Percentiles rank a stretch among this genome's conserved stretches.
phyloP scores from a whole-genome alignment of 2,888 invertebrate genomes.

The Linnaemya vulpina region DNA sequence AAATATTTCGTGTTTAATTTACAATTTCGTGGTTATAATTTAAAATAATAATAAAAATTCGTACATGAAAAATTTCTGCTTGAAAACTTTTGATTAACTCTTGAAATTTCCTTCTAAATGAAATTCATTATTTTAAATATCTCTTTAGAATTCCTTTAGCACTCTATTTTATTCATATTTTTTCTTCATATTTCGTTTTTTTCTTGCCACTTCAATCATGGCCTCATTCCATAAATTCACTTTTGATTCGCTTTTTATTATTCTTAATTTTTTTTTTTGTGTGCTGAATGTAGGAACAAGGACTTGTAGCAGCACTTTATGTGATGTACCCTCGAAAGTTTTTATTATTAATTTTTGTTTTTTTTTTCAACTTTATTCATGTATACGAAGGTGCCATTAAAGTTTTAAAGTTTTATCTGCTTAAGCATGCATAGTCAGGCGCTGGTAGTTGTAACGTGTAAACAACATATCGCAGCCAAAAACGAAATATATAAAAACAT shows the following conservation, averaged over 20 bases:
- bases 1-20: constrained; percentile 1
- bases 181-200: constrained; percentile 39
- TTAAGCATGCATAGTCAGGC: constrained; percentile 41
- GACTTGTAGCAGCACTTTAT: background rate
- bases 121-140: constrained; percentile 60
- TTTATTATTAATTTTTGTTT: constrained; percentile 42
- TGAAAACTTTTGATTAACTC: constrained; percentile 43
- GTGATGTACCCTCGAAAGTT: constrained; percentile 67
- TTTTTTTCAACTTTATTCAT: constrained; percentile 19
- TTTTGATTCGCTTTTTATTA: constrained; percentile 17
- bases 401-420: constrained; percentile 47
- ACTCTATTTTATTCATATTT: constrained; percentile 32
- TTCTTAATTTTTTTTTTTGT: constrained; percentile 24
- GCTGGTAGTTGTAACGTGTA: constrained; percentile 3
- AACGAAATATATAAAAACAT: background rate
- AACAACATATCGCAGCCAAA: background rate
- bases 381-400: constrained; percentile 16
- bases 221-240: constrained; percentile 54
- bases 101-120: constrained; percentile 59
- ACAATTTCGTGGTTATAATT: background rate
- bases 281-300: background rate
- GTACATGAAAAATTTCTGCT: background rate
- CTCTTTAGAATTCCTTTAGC: constrained; percentile 23
- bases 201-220: constrained; percentile 56
- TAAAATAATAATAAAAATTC: constrained; percentile 9